Base-by-base conservation (phyloP, 2,113 vertebrate species). In the Lota lota region DNA sequence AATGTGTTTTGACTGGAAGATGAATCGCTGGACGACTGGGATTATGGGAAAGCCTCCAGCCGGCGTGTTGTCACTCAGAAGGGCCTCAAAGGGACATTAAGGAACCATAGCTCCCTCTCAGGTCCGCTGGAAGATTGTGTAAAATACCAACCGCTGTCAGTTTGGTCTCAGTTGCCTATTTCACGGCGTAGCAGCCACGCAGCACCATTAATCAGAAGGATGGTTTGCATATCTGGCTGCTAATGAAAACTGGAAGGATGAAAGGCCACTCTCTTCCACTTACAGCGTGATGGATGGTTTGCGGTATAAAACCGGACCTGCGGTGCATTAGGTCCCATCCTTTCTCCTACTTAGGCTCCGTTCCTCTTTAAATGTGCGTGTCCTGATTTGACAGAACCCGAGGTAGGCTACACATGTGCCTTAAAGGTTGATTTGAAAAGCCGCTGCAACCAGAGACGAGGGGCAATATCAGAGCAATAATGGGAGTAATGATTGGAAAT, bases 401-500 rank as follows among this genome's bases (percentile, higher is more conserved):
- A 63, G 74, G 78, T 82, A 77, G 22, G 68, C 57, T 59, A 68
- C 19, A 16, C 72, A 64, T 67, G 69, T 64, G 63, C 54, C 0
- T 16, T 54, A 50, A 40, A 61, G 15, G 62, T 22, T 73, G 57
- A 66, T 75, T 80, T 65, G 61, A 21, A 75, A 77, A 61, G n/a
- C 73, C 75, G 70, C 66, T 77, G 76, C 62, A 85, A 75, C 64
- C 61, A 72, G 61, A 61, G 64, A 54, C 15, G 54, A 22, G 66
- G 64, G 62, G 20, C 61, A 54, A 63, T 69, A 82, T 81, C 72
- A 80, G 76, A 87, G 68, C 79, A 86, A 84, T 83, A 88, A 90
- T 51, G 61, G 62, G 70, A 77, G 89, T 88, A 88, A 91, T 90
- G 82, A 82, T 85, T 85, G 82, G 74, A 88, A 91, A 90, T 84